Conservation (phyloP, 1,140 invertebrate species). For the Drosophila serrata region DNA sequence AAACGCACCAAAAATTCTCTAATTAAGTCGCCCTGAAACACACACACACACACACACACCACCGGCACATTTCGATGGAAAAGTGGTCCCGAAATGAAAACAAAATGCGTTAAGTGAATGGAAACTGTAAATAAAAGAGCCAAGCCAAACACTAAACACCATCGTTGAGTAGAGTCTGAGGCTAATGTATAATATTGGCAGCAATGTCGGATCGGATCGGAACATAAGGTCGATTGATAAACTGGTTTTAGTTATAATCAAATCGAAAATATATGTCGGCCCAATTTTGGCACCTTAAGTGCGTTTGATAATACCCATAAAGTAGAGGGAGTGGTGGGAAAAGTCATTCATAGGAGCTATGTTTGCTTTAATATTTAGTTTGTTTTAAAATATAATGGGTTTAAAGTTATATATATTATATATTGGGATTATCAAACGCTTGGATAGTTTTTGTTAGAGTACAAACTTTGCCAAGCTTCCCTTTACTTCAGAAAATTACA, state of each 20-base stretch:
- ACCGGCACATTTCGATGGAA: conserved; percentile 5
- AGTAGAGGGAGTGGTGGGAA: neutral
- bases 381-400: neutral
- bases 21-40: conserved; percentile 70
- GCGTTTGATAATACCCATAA: neutral
- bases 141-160: conserved; percentile 18
- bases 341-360: neutral
- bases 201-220: neutral
- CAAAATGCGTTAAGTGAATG: conserved; percentile 46
- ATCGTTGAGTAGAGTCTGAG: neutral
- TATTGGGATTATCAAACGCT: too few species aligned
- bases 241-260: neutral
- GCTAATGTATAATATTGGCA: conserved; percentile 19
- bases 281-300: conserved; percentile 8
- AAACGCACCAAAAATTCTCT: conserved; percentile 77
- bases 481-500: too few species aligned
- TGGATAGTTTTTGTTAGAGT: too few species aligned
- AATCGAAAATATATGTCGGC: neutral
- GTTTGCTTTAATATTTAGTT: neutral
- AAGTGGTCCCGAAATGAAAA: conserved; percentile 58
- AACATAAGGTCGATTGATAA: conserved; percentile 11
- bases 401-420: neutral
- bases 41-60: conserved; percentile 25
- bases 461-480: too few species aligned
- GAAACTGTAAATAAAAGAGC: conserved; percentile 14